Percentiles rank a stretch among this genome's conserved stretches.
Evolutionary conservation across 2,888 invertebrate species (phyloP).

Genomic region (Phortica okadai): DNA sequence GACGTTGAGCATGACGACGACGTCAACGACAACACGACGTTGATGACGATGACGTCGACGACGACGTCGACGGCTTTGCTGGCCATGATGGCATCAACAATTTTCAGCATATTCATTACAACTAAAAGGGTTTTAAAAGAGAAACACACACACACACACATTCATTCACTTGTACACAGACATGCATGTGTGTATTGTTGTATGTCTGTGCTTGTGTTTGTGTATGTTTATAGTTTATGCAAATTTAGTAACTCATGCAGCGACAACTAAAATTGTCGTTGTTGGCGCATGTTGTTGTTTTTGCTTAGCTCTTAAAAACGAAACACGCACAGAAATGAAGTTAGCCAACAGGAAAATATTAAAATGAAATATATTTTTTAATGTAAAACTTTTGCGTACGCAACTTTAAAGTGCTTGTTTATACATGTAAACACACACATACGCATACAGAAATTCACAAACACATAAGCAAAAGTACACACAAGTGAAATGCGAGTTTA

Average conservation of each 20-base stretch:
- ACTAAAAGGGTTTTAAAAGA: constrained; percentile 32
- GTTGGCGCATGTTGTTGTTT: constrained; percentile 14
- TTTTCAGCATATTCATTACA: constrained; percentile 72
- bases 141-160: constrained; percentile 11
- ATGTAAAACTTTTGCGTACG: constrained; percentile 31
- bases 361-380: constrained; percentile 51
- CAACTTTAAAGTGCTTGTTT: constrained; percentile 23
- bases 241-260: constrained; percentile 50
- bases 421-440: constrained; percentile 5
- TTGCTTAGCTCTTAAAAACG: background rate
- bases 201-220: constrained; percentile 23
- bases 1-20: no score
- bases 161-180: background rate
- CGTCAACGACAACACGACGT: background rate
- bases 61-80: background rate
- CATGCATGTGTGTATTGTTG: constrained; percentile 37
- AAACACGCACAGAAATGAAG: constrained; percentile 67
- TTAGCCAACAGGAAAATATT: constrained; percentile 59
- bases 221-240: constrained; percentile 13
- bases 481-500: background rate
- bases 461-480: background rate
- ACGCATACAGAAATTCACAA: background rate
- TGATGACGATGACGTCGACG: background rate
- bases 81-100: constrained; percentile 59
- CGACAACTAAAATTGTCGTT: constrained; percentile 56